phyloP scores from a whole-genome alignment of 2,113 vertebrate species.

The Otus sunia region DNA sequence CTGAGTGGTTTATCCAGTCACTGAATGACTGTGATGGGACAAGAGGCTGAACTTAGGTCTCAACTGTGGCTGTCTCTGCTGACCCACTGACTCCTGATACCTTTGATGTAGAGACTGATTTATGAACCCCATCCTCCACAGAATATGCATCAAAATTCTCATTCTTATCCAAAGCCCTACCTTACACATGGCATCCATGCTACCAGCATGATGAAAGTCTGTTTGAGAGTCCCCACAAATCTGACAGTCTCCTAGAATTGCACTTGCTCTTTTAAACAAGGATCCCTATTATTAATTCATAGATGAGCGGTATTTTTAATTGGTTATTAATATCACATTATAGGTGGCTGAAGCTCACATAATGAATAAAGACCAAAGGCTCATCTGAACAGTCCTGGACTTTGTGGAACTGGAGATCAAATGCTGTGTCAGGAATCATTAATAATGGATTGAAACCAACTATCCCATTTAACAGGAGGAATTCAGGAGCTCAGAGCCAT shows the following conservation, averaged over 20 bases:
- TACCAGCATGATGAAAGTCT: neutral
- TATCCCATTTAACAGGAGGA: neutral
- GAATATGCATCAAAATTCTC: neutral
- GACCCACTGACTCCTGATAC: neutral
- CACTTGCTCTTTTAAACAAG: neutral
- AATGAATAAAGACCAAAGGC: neutral
- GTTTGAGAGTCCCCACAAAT: neutral
- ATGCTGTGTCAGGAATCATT: neutral
- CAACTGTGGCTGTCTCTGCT: neutral
- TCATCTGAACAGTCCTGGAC: neutral
- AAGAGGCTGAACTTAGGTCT: neutral
- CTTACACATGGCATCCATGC: neutral
- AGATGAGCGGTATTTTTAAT: neutral
- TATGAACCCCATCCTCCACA: neutral
- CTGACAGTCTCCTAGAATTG: neutral
- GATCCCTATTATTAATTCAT: neutral
- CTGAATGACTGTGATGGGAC: neutral
- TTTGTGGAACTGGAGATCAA: neutral
- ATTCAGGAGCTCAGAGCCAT: neutral
- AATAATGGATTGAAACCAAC: neutral
- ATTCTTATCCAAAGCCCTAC: neutral
- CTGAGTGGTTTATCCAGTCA: neutral
- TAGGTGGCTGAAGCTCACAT: neutral
- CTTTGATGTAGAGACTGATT: neutral
- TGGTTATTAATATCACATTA: neutral